Evolutionary conservation across 1,140 invertebrate species (phyloP), one percentile per base, ranked within the genome.

Genomic region (Venustaconcha ellipsiformis): DNA sequence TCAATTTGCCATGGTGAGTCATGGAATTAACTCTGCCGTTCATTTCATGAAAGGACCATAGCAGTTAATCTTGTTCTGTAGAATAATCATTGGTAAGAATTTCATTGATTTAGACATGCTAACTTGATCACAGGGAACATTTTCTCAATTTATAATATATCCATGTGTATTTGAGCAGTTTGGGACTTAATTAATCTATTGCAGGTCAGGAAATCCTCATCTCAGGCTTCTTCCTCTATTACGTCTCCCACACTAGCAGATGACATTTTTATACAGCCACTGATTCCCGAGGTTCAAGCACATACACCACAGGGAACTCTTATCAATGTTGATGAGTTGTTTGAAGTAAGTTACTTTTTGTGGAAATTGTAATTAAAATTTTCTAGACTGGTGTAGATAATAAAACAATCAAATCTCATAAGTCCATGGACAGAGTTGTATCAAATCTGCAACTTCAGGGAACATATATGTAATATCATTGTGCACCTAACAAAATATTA

Each of bases 271-370:
- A 57, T 70, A 55, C 57, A 73, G 20, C 17, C 57, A 20, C 63
- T 70, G 4, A 72, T 85, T 14, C 86, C 86, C 23, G 84, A 88
- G 72, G 78, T 88, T 11, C 77, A 82, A 57, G 85, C 85, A 14
- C 85, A 88, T 66, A 88, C 86, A 37, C 86, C 86, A 26, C 84
- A 82, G 76, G 86, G 86, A 59, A 87, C 83, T 56, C 76, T 87
- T 37, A 80, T 88, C 30, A 87, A 84, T 58, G 83, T 81, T 85
- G 86, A 88, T 55, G 84, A 88, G 66, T 60, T 88, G 15, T 84
- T 86, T 80, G 85, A 88, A 80, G 85, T 87, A 73, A 80, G 74
- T 12, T 59, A 15, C 23, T n/a, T 73, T 57, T n/a, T 18, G 57
- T 60, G 12, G 57, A 59, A 12, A 70, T 18, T 55, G 23, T 26